phyloP scores from a whole-genome alignment of 2,888 invertebrate species.

The Chrysolina haemoptera region DNA sequence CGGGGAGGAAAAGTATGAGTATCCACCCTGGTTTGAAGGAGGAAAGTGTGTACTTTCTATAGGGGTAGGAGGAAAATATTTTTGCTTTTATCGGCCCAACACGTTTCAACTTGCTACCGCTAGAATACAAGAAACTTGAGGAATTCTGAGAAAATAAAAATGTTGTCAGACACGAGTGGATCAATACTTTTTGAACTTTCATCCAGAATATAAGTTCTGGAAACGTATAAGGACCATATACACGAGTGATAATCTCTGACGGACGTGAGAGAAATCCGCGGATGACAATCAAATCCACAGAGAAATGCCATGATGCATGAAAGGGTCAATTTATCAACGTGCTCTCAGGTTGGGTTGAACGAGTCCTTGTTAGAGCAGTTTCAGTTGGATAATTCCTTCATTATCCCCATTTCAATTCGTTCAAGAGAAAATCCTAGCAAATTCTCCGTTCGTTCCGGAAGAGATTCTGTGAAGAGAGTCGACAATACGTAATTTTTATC shows the following conservation, averaged over 20 bases:
- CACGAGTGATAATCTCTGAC: neutral
- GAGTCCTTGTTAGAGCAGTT: slow-evolving; percentile 14
- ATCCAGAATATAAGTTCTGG: neutral
- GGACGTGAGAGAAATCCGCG: slow-evolving; percentile 10
- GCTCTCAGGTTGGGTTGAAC: slow-evolving; percentile 9
- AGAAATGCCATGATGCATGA: slow-evolving; percentile 15
- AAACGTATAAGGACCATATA: neutral
- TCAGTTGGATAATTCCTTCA: slow-evolving; percentile 12
- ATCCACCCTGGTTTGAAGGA: too few relatives aligned
- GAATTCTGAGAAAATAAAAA: too few relatives aligned
- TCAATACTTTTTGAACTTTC: too few relatives aligned
- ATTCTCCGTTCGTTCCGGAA: neutral
- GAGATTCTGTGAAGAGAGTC: neutral
- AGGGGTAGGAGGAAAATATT: too few relatives aligned
- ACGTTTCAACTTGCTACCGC: too few relatives aligned
- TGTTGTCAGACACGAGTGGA: too few relatives aligned
- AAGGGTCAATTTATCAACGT: slow-evolving; percentile 16
- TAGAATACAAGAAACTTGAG: too few relatives aligned
- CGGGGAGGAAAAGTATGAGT: too few relatives aligned
- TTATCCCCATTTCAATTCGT: slow-evolving; percentile 7
- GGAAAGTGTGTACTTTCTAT: too few relatives aligned
- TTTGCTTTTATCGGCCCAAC: too few relatives aligned
- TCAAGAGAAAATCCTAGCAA: neutral
- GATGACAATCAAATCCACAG: slow-evolving; percentile 12
- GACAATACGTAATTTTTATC: neutral